Base-by-base conservation (phyloP, 2,888 invertebrate species). In the Tyria jacobaeae region DNA sequence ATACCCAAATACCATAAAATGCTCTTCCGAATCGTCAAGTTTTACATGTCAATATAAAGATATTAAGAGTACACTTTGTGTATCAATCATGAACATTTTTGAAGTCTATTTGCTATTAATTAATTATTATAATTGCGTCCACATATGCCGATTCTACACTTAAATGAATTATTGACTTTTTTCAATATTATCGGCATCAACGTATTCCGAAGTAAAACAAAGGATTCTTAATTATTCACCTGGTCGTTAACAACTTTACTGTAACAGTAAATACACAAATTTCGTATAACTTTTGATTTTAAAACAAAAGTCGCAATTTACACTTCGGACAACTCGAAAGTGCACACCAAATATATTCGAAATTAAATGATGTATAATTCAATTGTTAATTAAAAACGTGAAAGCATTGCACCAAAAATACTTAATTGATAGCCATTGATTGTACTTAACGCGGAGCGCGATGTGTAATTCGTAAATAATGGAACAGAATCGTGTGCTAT, bases 351-450 rank as follows among this genome's bases (percentile, higher is more conserved):
- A 65, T 64, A 67, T 69, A 68, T 65, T 72, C 68, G 49, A 63
- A 77, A 79, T 80, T 73, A 66, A 76, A 70, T 64, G 44, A 65
- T 78, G 65, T 71, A 77, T 78, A 81, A 80, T 78, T 71, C 76
- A 79, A 70, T 72, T 65, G 70, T 68, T 77, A 78, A 76, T 80
- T 77, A 72, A 77, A 79, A 78, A 66, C 65, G 60, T 62, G 62
- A 61, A 66, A 53, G 57, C 68, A 59, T 64, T 66, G 70, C 68
- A 68, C 66, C 61, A 58, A 68, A 76, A 78, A 73, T 69, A 69
- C 62, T 81, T 77, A 76, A 81, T 82, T 82, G 72, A 55, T 64
- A 59, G 66, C 72, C 68, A 79, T 80, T 81, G 81, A 79, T 80
- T 81, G 81, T 80, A 61, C 57, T 79, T 75, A 79, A 78, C 79